Conservation (phyloP, 2,113 vertebrate genomes). For the Boleophthalmus pectinirostris region DNA sequence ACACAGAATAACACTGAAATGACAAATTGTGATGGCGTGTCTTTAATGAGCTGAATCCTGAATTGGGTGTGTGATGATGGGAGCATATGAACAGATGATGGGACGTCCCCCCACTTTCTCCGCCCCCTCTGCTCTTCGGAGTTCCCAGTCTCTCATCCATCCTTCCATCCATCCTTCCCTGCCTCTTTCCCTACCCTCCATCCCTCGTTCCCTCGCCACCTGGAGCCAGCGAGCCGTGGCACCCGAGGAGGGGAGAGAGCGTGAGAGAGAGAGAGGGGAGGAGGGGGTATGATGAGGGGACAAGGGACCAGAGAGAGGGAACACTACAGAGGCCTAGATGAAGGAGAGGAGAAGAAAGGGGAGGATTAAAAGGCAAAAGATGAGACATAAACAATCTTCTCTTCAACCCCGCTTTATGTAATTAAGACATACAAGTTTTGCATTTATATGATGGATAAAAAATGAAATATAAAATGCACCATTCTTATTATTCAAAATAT, state of each 20-base stretch:
- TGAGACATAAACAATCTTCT: conserved; percentile 9
- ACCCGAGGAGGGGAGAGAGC: conserved; percentile 65
- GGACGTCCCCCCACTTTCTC: conserved; percentile 32
- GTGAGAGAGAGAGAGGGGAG: conserved; percentile 44
- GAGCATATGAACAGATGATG: conserved; percentile 72
- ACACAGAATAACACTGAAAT: background rate
- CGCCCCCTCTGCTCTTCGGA: conserved; percentile 26
- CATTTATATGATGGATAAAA: background rate
- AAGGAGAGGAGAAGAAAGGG: conserved; percentile 27
- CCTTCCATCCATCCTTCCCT: conserved; percentile 50
- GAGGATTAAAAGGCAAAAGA: conserved; percentile 7
- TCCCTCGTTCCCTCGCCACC: conserved; percentile 75
- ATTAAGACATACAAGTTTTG: background rate
- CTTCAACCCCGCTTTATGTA: background rate
- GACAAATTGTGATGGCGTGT: background rate
- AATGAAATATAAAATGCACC: too few species aligned
- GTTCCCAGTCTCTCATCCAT: conserved; percentile 31
- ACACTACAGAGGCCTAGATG: conserved; percentile 37
- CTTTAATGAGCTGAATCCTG: conserved; percentile 8
- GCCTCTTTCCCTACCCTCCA: conserved; percentile 41
- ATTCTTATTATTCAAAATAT: too few species aligned
- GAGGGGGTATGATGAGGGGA: conserved; percentile 67
- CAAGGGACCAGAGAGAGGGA: conserved; percentile 44
- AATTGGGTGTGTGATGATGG: conserved; percentile 39
- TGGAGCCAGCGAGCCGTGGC: conserved; percentile 79